phyloP scores from a whole-genome alignment of 1,140 invertebrate species.

The Propsilocerus akamusi region DNA sequence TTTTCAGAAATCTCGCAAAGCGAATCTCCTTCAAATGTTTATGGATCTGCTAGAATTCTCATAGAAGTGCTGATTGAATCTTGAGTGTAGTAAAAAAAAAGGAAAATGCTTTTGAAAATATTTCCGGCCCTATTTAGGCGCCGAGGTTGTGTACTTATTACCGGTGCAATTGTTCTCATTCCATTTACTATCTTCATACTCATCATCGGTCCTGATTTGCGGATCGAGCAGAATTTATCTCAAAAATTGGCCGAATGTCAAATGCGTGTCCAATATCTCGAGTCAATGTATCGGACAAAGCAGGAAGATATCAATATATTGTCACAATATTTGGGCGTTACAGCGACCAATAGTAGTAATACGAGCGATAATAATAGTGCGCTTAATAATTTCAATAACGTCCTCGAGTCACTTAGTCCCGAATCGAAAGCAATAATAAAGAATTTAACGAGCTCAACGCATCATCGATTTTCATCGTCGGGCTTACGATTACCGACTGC shows the following conservation, averaged over 20 bases:
- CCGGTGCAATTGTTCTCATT: slow-evolving; percentile 27
- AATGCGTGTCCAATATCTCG: slow-evolving; percentile 46
- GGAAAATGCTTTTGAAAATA: slow-evolving; percentile 18
- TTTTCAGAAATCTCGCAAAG: no score
- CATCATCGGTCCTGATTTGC: slow-evolving; percentile 26
- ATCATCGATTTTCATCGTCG: slow-evolving; percentile 13
- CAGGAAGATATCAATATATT: slow-evolving; percentile 49
- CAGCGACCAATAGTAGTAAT: slow-evolving; percentile 6
- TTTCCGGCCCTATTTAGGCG: slow-evolving; percentile 23
- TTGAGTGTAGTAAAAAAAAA: no score
- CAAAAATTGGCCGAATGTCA: slow-evolving; percentile 48
- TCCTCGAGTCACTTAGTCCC: slow-evolving; percentile 25
- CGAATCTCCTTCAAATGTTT: no score
- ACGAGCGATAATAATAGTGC: slow-evolving; percentile 8
- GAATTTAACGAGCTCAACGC: slow-evolving; percentile 21
- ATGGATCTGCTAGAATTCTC: no score
- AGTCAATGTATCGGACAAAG: slow-evolving; percentile 45
- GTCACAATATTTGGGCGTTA: slow-evolving; percentile 34
- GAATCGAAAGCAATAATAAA: slow-evolving; percentile 27
- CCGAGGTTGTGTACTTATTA: slow-evolving; percentile 28
- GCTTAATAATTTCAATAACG: slow-evolving; percentile 3
- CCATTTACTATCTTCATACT: slow-evolving; percentile 32
- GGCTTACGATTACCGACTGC: slow-evolving; percentile 48
- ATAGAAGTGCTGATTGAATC: no score
- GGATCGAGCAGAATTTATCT: slow-evolving; percentile 43